phyloP scores from a whole-genome alignment of 2,888 invertebrate genomes.

The Anoplius nigerrimus region DNA sequence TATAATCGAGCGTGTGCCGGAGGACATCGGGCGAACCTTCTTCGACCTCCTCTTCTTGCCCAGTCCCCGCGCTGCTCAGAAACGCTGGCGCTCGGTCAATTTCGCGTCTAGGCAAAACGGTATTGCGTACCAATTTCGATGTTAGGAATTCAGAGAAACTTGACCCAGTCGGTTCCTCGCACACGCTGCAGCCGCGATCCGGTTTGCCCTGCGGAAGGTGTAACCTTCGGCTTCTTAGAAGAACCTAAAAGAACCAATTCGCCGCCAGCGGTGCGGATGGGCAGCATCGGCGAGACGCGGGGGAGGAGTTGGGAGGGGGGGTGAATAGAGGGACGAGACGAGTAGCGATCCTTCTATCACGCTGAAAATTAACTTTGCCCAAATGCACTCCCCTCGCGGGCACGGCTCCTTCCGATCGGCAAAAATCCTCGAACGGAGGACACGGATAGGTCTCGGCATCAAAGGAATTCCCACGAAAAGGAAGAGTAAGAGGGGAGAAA shows the following conservation, averaged over 20 bases:
- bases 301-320: no score
- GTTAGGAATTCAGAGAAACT: conserved; percentile 35
- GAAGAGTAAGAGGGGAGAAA: conserved; percentile 8
- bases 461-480: conserved; percentile 4
- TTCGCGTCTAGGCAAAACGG: conserved; percentile 37
- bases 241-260: conserved; percentile 45
- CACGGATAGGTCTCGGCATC: conserved; percentile 8
- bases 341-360: conserved; percentile 24
- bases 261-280: conserved; percentile 22
- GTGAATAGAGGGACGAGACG: not conserved
- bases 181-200: conserved; percentile 17
- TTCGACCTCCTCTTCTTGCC: no score
- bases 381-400: conserved; percentile 20
- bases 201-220: conserved; percentile 52
- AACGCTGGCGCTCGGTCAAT: no score
- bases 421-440: conserved; percentile 7
- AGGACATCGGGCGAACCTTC: no score
- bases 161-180: conserved; percentile 36
- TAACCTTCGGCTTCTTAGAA: conserved; percentile 58
- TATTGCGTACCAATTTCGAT: conserved; percentile 42
- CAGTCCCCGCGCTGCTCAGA: no score
- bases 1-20: no score
- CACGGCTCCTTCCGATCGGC: conserved; percentile 24
- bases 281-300: no score
- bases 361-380: conserved; percentile 44